A percentile compares a stretch with the other conserved stretches of the same genome.
These are phyloP conservation scores for Danio kyathit DNA, from an alignment of 2,797 vertebrate species.

Conservation along the genomic window DNA sequence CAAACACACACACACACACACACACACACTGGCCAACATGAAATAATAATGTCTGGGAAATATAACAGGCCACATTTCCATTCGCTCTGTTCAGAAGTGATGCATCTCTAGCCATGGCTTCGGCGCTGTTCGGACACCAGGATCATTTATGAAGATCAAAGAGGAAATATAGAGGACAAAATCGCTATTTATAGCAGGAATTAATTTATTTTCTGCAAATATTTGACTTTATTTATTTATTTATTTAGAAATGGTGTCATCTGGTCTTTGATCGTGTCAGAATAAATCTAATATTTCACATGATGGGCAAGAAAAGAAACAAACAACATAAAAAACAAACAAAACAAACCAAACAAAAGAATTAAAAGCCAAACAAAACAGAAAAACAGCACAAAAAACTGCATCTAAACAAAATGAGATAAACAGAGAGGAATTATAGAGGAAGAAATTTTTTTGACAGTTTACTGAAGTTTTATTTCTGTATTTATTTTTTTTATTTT, in stretches of 20 bases:
- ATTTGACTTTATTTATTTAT: neutral
- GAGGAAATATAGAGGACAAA: neutral
- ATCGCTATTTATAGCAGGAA: neutral
- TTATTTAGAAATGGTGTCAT: conserved; percentile 42
- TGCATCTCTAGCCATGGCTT: conserved; percentile 33
- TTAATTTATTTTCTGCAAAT: neutral
- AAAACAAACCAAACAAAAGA: too few relatives aligned
- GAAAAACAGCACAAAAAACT: too few relatives aligned
- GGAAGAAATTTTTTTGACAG: too few relatives aligned
- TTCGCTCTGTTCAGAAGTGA: conserved; percentile 51
- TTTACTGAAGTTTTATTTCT: too few relatives aligned
- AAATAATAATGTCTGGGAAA: conserved; percentile 65
- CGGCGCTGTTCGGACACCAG: too few relatives aligned
- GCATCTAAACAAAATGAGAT: too few relatives aligned
- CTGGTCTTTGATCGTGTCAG: conserved; percentile 67
- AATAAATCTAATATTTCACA: conserved; percentile 78
- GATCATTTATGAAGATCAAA: neutral
- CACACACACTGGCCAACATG: conserved; percentile 49
- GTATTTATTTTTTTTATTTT: too few relatives aligned
- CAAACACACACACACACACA: neutral
- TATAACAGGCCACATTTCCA: conserved; percentile 53
- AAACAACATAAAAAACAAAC: conserved; percentile 48
- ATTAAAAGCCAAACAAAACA: too few relatives aligned
- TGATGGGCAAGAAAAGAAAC: conserved; percentile 75
- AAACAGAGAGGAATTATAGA: too few relatives aligned